Evolutionary conservation across 1,140 invertebrate genomes (phyloP).

Genomic region (Macrobrachium rosenbergii): DNA sequence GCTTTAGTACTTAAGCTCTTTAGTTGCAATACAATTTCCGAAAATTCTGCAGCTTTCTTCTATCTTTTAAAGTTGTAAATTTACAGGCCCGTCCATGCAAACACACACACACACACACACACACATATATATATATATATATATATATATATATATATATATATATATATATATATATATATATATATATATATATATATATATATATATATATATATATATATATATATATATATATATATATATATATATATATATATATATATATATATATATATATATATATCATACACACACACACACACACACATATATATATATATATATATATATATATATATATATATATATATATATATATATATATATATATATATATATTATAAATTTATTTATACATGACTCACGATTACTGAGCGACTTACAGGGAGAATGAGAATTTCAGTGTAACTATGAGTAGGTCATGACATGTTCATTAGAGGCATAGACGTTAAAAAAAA

Average conservation of each 20-base stretch:
- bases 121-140: slow-evolving; percentile 28
- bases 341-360: slow-evolving; percentile 4
- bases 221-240: slow-evolving; percentile 20
- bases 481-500: no score
- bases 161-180: slow-evolving; percentile 20
- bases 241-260: slow-evolving; percentile 42
- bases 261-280: slow-evolving; percentile 49
- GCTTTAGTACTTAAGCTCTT: no score
- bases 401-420: not conserved
- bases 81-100: not conserved
- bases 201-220: slow-evolving; percentile 17
- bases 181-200: slow-evolving; percentile 5
- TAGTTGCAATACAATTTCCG: no score
- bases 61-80: no score
- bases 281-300: no score
- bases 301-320: slow-evolving; percentile 45
- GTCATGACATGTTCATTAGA: not conserved
- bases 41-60: no score
- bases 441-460: not conserved
- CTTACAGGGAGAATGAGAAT: not conserved
- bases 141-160: slow-evolving; percentile 21
- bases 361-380: not conserved
- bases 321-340: slow-evolving; percentile 36
- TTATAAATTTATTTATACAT: no score
- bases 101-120: not conserved